A percentile compares a stretch with the other conserved stretches of the same genome.
Evolutionary conservation across 1,140 invertebrate species (phyloP).

Genomic region (Zaprionus vittiger): DNA sequence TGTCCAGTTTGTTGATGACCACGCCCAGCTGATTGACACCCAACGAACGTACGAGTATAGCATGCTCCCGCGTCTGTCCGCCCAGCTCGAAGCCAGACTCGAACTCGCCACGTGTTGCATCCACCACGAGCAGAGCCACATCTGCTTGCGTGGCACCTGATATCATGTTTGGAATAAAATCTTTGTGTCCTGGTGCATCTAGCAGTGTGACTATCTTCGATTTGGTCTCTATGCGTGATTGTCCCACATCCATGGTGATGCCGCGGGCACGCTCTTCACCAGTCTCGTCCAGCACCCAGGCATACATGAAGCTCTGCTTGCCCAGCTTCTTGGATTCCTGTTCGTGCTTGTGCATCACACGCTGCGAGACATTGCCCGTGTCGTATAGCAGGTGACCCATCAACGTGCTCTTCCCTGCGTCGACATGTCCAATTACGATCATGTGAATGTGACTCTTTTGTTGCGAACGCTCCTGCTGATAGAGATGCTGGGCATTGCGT

Average conservation of each 20-base stretch:
- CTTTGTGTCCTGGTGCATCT: conserved; percentile 98
- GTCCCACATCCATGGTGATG: conserved; percentile 99
- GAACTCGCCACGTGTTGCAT: conserved; percentile 98
- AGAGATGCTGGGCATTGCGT: conserved; percentile 85
- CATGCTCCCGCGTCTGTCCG: conserved; percentile 99
- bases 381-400: conserved; percentile 97
- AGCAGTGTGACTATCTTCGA: conserved; percentile 92
- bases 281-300: conserved; percentile 99
- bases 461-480: conserved; percentile 89
- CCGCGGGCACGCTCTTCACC: conserved; percentile 95
- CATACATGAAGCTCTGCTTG: conserved; percentile 99
- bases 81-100: conserved; percentile 99
- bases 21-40: conserved; percentile 95
- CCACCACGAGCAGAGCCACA: conserved; percentile 97
- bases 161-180: conserved; percentile 99
- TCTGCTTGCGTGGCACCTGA: conserved; percentile 98
- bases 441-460: conserved; percentile 95
- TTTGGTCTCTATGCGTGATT: conserved; percentile 96
- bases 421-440: conserved; percentile 99
- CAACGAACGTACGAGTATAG: conserved; percentile 95
- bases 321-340: conserved; percentile 98
- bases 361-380: conserved; percentile 95
- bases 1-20: conserved; percentile 94
- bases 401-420: conserved; percentile 99
- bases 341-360: conserved; percentile 98